Evolutionary conservation across 1,140 invertebrate genomes (phyloP).

Genomic region (Eumaeus atala): DNA sequence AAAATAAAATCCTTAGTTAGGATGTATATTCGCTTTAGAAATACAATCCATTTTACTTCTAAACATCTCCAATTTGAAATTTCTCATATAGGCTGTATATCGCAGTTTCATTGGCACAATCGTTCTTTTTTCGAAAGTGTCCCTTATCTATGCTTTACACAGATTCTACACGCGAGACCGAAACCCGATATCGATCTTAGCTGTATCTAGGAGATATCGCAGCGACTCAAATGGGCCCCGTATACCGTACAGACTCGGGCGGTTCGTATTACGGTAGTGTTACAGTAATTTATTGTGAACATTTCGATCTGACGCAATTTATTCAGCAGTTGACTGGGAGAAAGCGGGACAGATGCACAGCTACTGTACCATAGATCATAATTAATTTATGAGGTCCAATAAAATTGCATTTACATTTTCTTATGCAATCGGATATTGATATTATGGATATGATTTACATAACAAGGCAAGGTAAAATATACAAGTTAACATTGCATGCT

Average conservation of each 20-base stretch:
- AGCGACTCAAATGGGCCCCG: conserved; percentile 27
- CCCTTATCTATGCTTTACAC: conserved; percentile 6
- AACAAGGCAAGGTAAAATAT: no score
- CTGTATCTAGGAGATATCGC: conserved; percentile 20
- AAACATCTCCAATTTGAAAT: no score
- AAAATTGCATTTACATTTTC: conserved; percentile 3
- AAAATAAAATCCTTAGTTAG: no score
- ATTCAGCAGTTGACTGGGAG: conserved; percentile 42
- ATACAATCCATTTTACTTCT: no score
- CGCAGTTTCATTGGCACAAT: background rate
- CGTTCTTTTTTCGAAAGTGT: conserved; percentile 5
- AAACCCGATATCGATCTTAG: conserved; percentile 26
- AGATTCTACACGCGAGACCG: conserved; percentile 13
- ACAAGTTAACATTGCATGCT: no score
- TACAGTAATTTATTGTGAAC: conserved; percentile 48
- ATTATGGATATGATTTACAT: background rate
- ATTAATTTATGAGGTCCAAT: conserved; percentile 8
- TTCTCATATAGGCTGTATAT: no score
- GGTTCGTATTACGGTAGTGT: conserved; percentile 36
- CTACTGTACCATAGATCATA: conserved; percentile 7
- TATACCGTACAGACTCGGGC: conserved; percentile 32
- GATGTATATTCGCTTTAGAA: no score
- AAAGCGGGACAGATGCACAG: conserved; percentile 29
- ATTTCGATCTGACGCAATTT: conserved; percentile 38
- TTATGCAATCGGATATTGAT: conserved; percentile 1